A percentile compares a stretch with the other conserved stretches of the same genome.
Evolutionary conservation across 2,888 invertebrate species (phyloP).

Genomic region (Dexiosoma caninum): DNA sequence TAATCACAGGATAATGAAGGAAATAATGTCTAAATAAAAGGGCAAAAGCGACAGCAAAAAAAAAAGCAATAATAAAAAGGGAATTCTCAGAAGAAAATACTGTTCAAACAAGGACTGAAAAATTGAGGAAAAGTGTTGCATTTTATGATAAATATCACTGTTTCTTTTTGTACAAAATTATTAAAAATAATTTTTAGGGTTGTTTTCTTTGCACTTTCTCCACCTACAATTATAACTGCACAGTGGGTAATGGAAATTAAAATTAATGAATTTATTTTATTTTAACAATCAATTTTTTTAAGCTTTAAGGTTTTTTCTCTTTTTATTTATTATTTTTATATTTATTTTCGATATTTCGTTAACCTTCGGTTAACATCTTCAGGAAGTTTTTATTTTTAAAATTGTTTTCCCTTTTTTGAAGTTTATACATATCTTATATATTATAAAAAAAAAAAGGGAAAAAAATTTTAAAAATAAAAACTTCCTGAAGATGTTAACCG

Average conservation of each 20-base stretch:
- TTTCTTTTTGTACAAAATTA: slow-evolving; percentile 1
- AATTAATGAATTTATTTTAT: too few relatives aligned
- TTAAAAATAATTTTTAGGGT: background rate
- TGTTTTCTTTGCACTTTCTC: background rate
- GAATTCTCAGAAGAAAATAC: slow-evolving; percentile 26
- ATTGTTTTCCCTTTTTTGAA: too few relatives aligned
- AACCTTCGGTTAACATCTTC: too few relatives aligned
- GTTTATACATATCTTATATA: too few relatives aligned
- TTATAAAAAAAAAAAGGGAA: too few relatives aligned
- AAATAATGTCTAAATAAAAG: slow-evolving; percentile 48
- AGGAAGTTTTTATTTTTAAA: too few relatives aligned
- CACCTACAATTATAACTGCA: background rate
- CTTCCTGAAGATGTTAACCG: too few relatives aligned
- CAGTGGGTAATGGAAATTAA: background rate
- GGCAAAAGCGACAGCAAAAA: slow-evolving; percentile 16
- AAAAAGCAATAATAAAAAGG: background rate
- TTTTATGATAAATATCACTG: slow-evolving; percentile 40
- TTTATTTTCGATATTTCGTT: too few relatives aligned
- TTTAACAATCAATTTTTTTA: too few relatives aligned
- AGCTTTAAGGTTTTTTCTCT: too few relatives aligned
- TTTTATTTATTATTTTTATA: too few relatives aligned
- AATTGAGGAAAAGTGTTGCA: slow-evolving; percentile 57
- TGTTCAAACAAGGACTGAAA: background rate
- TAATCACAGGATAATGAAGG: slow-evolving; percentile 75
- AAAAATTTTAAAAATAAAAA: too few relatives aligned